phyloP scores from a whole-genome alignment of 2,797 vertebrate species.

The Paedocypris micromegethes region DNA sequence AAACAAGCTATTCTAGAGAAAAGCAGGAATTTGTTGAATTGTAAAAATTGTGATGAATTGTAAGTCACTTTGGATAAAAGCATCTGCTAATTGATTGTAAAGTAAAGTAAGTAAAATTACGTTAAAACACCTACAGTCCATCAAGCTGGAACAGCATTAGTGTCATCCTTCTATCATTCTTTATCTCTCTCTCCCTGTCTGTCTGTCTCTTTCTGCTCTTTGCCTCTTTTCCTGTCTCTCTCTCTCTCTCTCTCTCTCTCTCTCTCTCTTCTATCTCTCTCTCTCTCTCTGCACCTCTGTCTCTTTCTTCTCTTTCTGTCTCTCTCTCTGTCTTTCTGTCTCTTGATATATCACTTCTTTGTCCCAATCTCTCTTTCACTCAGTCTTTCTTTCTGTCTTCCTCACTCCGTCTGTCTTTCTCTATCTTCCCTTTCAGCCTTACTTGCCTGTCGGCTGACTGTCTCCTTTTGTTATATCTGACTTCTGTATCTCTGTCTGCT shows the following conservation, averaged over 20 bases:
- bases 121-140: no score
- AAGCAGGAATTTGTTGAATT: no score
- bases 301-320: no score
- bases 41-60: no score
- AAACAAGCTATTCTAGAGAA: no score
- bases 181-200: not conserved
- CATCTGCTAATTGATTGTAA: no score
- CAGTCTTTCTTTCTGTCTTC: not conserved
- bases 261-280: not conserved
- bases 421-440: not conserved
- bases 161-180: not conserved
- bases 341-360: not conserved
- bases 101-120: no score
- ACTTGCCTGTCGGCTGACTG: constrained; percentile 7
- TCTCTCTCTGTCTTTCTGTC: not conserved
- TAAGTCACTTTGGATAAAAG: no score
- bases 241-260: not conserved
- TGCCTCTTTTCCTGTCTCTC: no score
- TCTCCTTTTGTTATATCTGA: not conserved
- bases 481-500: not conserved
- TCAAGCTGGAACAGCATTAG: no score
- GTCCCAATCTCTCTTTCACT: constrained; percentile 1
- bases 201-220: constrained; percentile 6
- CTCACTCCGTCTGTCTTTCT: not conserved
- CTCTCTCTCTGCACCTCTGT: constrained; percentile 9